These are phyloP conservation scores for Monodelphis domestica DNA, from an alignment of 2,797 vertebrate species.

Conservation along the genomic window DNA sequence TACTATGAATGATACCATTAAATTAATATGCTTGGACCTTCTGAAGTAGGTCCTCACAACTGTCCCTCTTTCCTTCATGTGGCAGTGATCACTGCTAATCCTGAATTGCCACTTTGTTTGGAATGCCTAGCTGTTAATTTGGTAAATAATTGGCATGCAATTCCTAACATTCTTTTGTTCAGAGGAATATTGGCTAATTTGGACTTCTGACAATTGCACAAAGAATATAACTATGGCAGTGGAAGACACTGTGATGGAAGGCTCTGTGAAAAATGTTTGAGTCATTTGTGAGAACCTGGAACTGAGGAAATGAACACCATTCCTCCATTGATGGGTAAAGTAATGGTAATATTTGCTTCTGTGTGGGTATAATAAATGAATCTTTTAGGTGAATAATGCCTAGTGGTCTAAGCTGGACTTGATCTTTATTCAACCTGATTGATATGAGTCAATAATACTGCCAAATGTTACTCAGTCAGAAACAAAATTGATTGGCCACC, in stretches of 20 bases:
- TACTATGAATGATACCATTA: conserved; percentile 3
- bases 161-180: conserved; percentile 52
- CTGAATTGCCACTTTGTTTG: neutral
- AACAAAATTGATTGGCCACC: neutral
- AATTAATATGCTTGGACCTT: conserved; percentile 19
- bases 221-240: neutral
- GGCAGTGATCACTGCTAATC: neutral
- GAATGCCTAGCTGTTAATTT: neutral
- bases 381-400: neutral
- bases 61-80: neutral
- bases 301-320: neutral
- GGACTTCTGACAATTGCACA: conserved; percentile 39
- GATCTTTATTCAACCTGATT: neutral
- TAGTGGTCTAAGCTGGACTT: neutral
- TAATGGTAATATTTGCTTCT: neutral
- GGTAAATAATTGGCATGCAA: conserved; percentile 35
- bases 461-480: neutral
- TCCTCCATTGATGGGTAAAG: neutral
- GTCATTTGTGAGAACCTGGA: neutral
- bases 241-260: neutral
- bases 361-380: neutral
- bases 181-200: conserved; percentile 63
- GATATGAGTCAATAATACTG: neutral
- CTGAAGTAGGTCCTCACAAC: conserved; percentile 46
- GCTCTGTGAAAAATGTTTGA: conserved; percentile 6